Conservation (phyloP, 2,113 vertebrate genomes). For the Colinus virginianus region DNA sequence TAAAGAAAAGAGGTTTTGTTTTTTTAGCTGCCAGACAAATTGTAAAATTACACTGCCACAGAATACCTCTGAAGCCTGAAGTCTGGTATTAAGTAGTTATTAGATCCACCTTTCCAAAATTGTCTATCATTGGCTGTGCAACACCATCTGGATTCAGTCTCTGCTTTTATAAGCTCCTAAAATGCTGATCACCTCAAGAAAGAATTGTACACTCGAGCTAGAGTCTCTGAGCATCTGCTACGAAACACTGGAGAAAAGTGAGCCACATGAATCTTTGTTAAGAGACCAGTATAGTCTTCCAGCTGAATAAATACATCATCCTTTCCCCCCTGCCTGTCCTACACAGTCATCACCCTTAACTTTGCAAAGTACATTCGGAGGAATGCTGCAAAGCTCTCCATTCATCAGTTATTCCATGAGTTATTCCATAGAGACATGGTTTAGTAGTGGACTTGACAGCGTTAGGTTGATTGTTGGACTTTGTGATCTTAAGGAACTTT, state of each 20-base stretch:
- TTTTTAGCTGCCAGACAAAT: not conserved
- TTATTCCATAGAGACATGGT: not conserved
- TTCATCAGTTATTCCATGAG: not conserved
- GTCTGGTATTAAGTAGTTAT: not conserved
- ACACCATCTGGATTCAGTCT: not conserved
- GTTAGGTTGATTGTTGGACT: not conserved
- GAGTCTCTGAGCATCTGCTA: not conserved
- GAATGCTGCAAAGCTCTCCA: not conserved
- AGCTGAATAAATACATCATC: not conserved
- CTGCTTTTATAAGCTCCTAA: not conserved
- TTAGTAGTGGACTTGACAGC: not conserved
- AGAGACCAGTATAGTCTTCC: not conserved
- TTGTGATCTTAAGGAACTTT: not conserved
- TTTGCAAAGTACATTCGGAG: no score
- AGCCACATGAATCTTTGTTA: not conserved
- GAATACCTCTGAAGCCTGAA: not conserved
- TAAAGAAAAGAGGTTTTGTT: not conserved
- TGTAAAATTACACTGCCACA: not conserved
- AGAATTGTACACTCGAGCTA: not conserved
- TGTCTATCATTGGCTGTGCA: not conserved
- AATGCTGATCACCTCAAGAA: not conserved
- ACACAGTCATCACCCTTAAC: not conserved
- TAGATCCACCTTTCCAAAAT: not conserved
- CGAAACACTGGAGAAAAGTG: not conserved
- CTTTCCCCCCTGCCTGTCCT: not conserved